phyloP scores from a whole-genome alignment of 2,888 invertebrate species.

The Bembecia ichneumoniformis region DNA sequence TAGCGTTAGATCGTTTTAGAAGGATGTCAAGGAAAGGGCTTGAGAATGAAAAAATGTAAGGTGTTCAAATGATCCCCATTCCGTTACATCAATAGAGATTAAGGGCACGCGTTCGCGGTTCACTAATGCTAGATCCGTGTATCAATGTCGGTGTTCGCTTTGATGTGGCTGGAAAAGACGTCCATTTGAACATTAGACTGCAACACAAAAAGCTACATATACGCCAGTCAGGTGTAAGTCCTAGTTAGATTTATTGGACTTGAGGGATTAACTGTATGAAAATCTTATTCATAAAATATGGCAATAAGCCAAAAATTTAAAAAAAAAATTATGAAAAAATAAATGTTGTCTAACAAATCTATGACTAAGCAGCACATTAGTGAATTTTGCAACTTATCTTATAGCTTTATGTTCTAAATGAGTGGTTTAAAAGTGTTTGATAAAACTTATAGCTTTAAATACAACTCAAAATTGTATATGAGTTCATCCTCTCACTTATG shows the following conservation, averaged over 20 bases:
- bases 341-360: neutral
- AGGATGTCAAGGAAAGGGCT: slow-evolving; percentile 38
- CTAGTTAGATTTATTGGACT: neutral
- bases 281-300: neutral
- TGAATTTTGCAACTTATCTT: no score
- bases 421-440: no score
- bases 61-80: slow-evolving; percentile 52
- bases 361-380: no score
- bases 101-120: slow-evolving; percentile 61
- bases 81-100: slow-evolving; percentile 71
- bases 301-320: no score
- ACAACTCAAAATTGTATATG: no score
- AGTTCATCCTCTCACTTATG: no score
- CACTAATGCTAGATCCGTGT: slow-evolving; percentile 33
- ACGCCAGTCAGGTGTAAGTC: slow-evolving; percentile 41
- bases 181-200: slow-evolving; percentile 35
- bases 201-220: slow-evolving; percentile 33
- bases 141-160: slow-evolving; percentile 47
- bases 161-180: slow-evolving; percentile 67
- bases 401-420: no score
- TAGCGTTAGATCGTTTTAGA: slow-evolving; percentile 59
- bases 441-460: no score
- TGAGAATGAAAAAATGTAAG: slow-evolving; percentile 50
- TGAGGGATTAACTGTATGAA: neutral
- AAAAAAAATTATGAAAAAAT: slow-evolving; percentile 1